phyloP scores from a whole-genome alignment of 2,888 invertebrate genomes.

The Mythimna vitellina region DNA sequence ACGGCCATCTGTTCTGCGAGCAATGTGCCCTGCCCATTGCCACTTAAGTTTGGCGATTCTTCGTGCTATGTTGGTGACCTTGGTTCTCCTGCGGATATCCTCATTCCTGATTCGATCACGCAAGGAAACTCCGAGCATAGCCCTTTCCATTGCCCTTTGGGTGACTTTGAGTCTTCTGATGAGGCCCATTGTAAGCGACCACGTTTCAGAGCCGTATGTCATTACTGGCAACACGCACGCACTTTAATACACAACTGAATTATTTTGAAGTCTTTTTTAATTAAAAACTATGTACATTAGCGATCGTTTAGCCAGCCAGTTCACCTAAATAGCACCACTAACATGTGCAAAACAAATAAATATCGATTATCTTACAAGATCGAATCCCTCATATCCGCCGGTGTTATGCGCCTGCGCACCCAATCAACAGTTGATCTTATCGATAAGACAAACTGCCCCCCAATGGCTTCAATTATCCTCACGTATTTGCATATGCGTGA shows the following conservation, averaged over 20 bases:
- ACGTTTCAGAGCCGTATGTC: too few relatives aligned
- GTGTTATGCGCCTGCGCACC: constrained; percentile 50
- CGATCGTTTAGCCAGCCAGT: background rate
- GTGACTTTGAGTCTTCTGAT: too few relatives aligned
- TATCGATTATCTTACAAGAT: constrained; percentile 46
- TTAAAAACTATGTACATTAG: background rate
- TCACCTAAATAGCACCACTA: constrained; percentile 22
- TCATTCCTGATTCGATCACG: too few relatives aligned
- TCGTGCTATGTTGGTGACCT: too few relatives aligned
- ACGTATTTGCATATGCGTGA: constrained; percentile 57
- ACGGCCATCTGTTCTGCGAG: too few relatives aligned
- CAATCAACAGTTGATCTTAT: constrained; percentile 60
- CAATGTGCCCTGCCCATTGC: too few relatives aligned
- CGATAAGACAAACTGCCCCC: constrained; percentile 51
- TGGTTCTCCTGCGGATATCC: too few relatives aligned
- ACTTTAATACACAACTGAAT: background rate
- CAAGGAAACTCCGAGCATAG: too few relatives aligned
- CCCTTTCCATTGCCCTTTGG: too few relatives aligned
- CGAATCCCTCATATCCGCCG: constrained; percentile 52
- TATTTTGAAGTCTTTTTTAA: background rate
- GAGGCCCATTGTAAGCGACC: too few relatives aligned
- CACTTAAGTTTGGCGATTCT: too few relatives aligned
- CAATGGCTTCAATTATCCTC: constrained; percentile 57
- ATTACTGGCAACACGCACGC: too few relatives aligned
- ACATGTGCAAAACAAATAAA: constrained; percentile 51